A percentile compares a stretch with the other conserved stretches of the same genome.
These are phyloP conservation scores for Thereva nobilitata DNA, from an alignment of 2,888 invertebrate species.

Conservation along the genomic window DNA sequence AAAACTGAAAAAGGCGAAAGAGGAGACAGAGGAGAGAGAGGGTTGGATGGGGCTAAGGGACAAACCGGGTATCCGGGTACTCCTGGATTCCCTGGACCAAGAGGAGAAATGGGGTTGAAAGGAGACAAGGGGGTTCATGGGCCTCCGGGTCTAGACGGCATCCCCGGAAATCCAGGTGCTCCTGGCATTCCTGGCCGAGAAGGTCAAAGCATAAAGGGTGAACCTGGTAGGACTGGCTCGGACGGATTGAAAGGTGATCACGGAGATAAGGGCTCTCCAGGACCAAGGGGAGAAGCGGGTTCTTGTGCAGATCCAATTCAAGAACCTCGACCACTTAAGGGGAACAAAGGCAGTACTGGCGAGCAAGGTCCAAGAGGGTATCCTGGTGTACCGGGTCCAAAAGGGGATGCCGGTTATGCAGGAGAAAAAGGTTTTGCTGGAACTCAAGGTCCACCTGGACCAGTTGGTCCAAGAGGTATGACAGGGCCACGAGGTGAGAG, in stretches of 20 bases:
- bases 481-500: conserved; percentile 82
- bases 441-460: conserved; percentile 64
- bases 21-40: conserved; percentile 69
- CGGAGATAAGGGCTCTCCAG: conserved; percentile 4
- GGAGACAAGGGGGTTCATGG: conserved; percentile 75
- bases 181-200: conserved; percentile 69
- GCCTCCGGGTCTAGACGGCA: conserved; percentile 71
- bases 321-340: conserved; percentile 57
- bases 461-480: conserved; percentile 72
- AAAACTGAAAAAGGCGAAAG: conserved; percentile 67
- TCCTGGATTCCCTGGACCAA: conserved; percentile 69
- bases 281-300: conserved; percentile 53
- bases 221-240: conserved; percentile 67
- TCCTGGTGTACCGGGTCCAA: conserved; percentile 66
- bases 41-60: conserved; percentile 67
- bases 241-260: conserved; percentile 61
- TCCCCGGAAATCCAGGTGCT: conserved; percentile 67
- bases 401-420: conserved; percentile 64
- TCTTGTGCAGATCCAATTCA: conserved; percentile 60
- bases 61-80: conserved; percentile 70
- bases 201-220: conserved; percentile 76
- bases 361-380: conserved; percentile 63
- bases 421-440: conserved; percentile 69
- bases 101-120: conserved; percentile 69
- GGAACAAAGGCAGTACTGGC: conserved; percentile 68